Conservation (phyloP, 1,140 invertebrate species). For the Hydropsyche tenuis region DNA sequence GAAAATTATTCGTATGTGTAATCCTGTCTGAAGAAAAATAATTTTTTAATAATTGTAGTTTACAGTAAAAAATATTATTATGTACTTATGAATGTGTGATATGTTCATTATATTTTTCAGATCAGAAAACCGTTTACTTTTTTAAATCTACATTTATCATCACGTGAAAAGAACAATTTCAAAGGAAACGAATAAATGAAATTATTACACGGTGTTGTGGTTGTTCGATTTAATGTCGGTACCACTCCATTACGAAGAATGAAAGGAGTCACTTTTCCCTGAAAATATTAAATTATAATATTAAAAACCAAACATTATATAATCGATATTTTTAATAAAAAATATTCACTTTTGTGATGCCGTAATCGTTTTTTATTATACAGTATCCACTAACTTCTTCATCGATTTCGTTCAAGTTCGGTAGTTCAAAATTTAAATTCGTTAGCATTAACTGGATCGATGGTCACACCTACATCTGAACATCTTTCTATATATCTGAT, state of each 20-base stretch:
- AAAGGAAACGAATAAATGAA: neutral
- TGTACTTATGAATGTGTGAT: no score
- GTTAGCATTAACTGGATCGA: neutral
- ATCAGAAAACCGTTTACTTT: neutral
- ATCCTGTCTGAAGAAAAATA: no score
- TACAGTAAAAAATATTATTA: no score
- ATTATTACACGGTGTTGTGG: neutral
- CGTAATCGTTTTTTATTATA: neutral
- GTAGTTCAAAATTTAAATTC: neutral
- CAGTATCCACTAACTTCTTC: neutral
- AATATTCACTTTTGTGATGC: neutral
- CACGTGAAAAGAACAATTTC: neutral
- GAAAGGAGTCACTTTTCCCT: neutral
- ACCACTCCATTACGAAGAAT: neutral
- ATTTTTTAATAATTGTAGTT: no score
- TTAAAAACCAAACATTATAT: neutral
- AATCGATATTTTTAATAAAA: neutral
- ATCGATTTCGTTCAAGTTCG: neutral
- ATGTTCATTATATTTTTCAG: no score
- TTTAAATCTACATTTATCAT: neutral
- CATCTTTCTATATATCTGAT: neutral
- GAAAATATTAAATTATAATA: neutral
- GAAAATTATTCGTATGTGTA: no score
- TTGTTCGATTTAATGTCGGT: neutral
- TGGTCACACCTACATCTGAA: neutral